phyloP scores from a whole-genome alignment of 2,888 invertebrate genomes.

The Rotaria socialis region DNA sequence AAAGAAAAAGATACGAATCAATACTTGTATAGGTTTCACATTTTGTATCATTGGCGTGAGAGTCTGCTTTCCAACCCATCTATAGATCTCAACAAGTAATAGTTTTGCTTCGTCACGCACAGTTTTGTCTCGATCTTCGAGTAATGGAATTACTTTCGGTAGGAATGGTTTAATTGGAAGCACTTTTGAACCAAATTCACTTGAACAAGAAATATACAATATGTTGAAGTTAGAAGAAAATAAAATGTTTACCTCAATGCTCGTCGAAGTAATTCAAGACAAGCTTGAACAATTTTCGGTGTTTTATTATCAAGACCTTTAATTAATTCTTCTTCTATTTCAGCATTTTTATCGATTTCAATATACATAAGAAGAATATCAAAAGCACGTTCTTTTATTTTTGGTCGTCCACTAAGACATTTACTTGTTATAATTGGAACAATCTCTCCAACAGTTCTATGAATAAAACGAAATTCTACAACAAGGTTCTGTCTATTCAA shows the following conservation, averaged over 20 bases:
- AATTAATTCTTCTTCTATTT: slow-evolving; percentile 72
- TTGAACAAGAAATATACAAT: slow-evolving; percentile 50
- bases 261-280: slow-evolving; percentile 71
- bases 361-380: slow-evolving; percentile 86
- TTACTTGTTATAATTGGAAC: slow-evolving; percentile 81
- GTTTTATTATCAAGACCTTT: slow-evolving; percentile 92
- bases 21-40: slow-evolving; percentile 77
- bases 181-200: slow-evolving; percentile 86
- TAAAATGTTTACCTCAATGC: slow-evolving; percentile 65
- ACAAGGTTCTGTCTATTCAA: too few species aligned
- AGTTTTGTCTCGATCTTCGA: slow-evolving; percentile 82
- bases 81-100: slow-evolving; percentile 83
- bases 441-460: slow-evolving; percentile 77
- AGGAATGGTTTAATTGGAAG: slow-evolving; percentile 70
- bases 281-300: slow-evolving; percentile 85
- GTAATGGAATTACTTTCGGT: slow-evolving; percentile 73
- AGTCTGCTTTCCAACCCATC: slow-evolving; percentile 71
- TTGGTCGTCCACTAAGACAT: slow-evolving; percentile 83
- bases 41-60: slow-evolving; percentile 51
- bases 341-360: slow-evolving; percentile 88
- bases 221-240: too few species aligned
- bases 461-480: slow-evolving; percentile 47
- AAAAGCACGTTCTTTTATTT: slow-evolving; percentile 81
- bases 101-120: slow-evolving; percentile 87
- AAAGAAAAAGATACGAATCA: not conserved